These are phyloP conservation scores for Agrotis segetum DNA, from an alignment of 2,888 invertebrate species.

Conservation along the genomic window DNA sequence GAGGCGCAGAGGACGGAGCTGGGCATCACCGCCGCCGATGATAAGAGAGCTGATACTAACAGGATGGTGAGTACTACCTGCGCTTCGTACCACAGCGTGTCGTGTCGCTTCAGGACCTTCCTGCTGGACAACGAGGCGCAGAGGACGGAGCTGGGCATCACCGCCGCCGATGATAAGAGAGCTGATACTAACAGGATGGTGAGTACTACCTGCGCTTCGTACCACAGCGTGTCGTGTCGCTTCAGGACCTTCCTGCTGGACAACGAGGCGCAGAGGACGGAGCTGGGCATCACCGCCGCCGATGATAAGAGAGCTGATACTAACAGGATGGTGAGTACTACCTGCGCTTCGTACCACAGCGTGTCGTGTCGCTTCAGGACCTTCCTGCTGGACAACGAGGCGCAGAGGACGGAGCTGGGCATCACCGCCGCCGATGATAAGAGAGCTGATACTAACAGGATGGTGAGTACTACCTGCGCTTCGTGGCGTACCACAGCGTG, in stretches of 20 bases:
- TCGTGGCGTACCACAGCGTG: no score
- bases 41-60: slow-evolving; percentile 92
- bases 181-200: slow-evolving; percentile 86
- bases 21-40: slow-evolving; percentile 96
- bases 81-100: no score
- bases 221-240: slow-evolving; percentile 98
- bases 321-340: slow-evolving; percentile 76
- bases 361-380: slow-evolving; percentile 99
- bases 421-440: slow-evolving; percentile 96
- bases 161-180: slow-evolving; percentile 96
- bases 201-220: slow-evolving; percentile 17
- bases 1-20: slow-evolving; percentile 97
- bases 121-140: slow-evolving; percentile 98
- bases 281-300: slow-evolving; percentile 96
- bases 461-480: slow-evolving; percentile 71
- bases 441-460: slow-evolving; percentile 88
- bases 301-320: slow-evolving; percentile 94
- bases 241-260: slow-evolving; percentile 99
- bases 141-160: slow-evolving; percentile 96
- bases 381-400: slow-evolving; percentile 98
- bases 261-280: slow-evolving; percentile 97
- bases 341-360: no score
- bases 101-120: slow-evolving; percentile 98
- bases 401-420: slow-evolving; percentile 97
- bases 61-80: slow-evolving; percentile 75